Conservation (phyloP, 1,140 invertebrate species). For the Camponotus floridanus region DNA sequence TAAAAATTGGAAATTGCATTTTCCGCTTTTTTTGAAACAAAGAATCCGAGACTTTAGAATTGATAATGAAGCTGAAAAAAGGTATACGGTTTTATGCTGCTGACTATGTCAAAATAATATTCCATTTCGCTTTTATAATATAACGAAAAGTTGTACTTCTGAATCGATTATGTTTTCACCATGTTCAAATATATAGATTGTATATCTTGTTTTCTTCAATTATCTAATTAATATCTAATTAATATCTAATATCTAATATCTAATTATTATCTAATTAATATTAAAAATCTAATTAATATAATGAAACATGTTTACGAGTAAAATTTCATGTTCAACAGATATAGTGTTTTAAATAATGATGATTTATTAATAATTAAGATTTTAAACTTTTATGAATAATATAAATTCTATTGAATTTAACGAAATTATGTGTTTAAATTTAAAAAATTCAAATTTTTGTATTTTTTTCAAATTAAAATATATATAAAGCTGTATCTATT, state of each 20-base stretch:
- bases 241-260: too few species aligned
- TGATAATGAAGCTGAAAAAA: constrained; percentile 22
- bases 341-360: background rate
- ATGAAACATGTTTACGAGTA: constrained; percentile 30
- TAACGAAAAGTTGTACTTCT: constrained; percentile 9
- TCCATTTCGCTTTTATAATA: background rate
- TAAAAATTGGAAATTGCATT: background rate
- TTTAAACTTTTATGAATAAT: background rate
- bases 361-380: constrained; percentile 7
- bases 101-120: constrained; percentile 29
- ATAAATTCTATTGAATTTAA: too few species aligned
- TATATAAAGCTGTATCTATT: too few species aligned
- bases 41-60: background rate
- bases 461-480: background rate
- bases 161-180: constrained; percentile 11
- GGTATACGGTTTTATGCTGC: background rate
- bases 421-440: background rate
- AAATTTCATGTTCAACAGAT: constrained; percentile 44
- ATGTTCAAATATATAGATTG: constrained; percentile 4
- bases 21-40: background rate
- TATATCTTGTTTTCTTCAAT: too few species aligned
- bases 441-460: background rate
- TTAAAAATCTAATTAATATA: constrained; percentile 24
- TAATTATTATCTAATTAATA: too few species aligned
- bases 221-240: constrained; percentile 10